These are phyloP conservation scores for Drosophila merina DNA, from an alignment of 2,888 invertebrate species.

Conservation along the genomic window DNA sequence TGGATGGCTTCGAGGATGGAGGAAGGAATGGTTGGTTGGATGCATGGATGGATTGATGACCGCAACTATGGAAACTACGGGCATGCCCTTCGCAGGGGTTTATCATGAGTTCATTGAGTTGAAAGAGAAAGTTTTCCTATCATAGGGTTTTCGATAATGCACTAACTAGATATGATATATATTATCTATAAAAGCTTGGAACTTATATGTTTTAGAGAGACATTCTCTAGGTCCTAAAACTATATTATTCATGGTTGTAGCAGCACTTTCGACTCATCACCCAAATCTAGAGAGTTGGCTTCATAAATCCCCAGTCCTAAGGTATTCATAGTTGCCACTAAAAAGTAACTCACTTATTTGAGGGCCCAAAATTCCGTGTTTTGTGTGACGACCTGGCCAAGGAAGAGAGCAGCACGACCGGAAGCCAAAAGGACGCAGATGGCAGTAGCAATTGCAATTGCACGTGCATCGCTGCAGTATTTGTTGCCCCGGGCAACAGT, in stretches of 20 bases:
- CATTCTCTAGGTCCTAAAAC: not conserved
- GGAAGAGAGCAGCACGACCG: conserved; percentile 8
- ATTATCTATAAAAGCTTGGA: too few relatives aligned
- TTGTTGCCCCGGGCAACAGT: conserved; percentile 39
- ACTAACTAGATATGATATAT: too few relatives aligned
- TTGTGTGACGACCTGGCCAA: conserved; percentile 24
- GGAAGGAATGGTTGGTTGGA: conserved; percentile 4
- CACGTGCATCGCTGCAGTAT: conserved; percentile 39
- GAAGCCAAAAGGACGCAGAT: not conserved
- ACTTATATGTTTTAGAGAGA: too few relatives aligned
- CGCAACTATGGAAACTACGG: conserved; percentile 20
- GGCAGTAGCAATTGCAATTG: conserved; percentile 5
- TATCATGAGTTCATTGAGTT: not conserved
- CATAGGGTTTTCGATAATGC: not conserved
- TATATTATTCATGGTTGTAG: not conserved
- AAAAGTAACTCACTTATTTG: conserved; percentile 21
- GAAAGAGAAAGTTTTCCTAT: conserved; percentile 8
- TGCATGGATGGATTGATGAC: conserved; percentile 35
- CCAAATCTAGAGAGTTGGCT: not conserved
- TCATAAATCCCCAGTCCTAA: not conserved
- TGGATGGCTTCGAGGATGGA: conserved; percentile 21
- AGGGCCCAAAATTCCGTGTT: conserved; percentile 7
- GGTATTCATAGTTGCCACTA: conserved; percentile 33
- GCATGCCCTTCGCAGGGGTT: conserved; percentile 15
- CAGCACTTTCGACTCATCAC: conserved; percentile 4